These are phyloP conservation scores for Andrena flavipes DNA, from an alignment of 2,888 invertebrate species.

Conservation along the genomic window DNA sequence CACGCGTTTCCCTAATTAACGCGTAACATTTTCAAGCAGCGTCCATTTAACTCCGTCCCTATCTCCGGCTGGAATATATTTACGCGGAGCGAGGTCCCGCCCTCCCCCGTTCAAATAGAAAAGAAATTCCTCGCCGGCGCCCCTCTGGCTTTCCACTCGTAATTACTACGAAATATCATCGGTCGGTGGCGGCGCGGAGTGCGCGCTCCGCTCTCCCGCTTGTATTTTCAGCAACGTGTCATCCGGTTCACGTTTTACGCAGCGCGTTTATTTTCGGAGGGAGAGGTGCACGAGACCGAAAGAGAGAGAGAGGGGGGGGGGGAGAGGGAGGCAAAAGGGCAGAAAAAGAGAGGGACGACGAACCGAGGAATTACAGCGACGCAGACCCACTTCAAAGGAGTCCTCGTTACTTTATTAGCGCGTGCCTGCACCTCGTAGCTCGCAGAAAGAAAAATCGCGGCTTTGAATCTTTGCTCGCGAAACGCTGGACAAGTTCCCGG, in stretches of 20 bases:
- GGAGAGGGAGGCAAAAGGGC: slow-evolving; percentile 46
- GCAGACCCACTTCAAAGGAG: slow-evolving; percentile 76
- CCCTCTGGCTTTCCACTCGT: slow-evolving; percentile 2
- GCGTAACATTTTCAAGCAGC: slow-evolving; percentile 1
- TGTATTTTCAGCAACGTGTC: slow-evolving; percentile 78
- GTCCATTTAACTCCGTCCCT: slow-evolving; percentile 12
- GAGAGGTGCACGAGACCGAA: slow-evolving; percentile 35
- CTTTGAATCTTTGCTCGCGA: slow-evolving; percentile 54
- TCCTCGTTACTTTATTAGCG: slow-evolving; percentile 73
- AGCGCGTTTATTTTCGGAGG: slow-evolving; percentile 72
- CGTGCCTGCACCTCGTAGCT: slow-evolving; percentile 24
- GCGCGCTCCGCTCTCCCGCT: slow-evolving; percentile 14
- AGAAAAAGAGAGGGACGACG: slow-evolving; percentile 27
- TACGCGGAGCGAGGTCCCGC: background rate
- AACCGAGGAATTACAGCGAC: slow-evolving; percentile 73
- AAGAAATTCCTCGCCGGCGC: slow-evolving; percentile 41
- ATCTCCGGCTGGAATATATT: background rate
- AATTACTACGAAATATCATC: slow-evolving; percentile 64
- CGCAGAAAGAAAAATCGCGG: slow-evolving; percentile 60
- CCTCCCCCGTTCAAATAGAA: slow-evolving; percentile 4
- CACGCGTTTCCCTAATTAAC: slow-evolving; percentile 31
- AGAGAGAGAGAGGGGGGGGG: slow-evolving; percentile 51
- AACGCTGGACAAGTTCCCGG: slow-evolving; percentile 27
- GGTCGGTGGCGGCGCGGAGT: background rate
- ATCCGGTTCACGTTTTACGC: slow-evolving; percentile 70